A percentile compares a stretch with the other conserved stretches of the same genome.
phyloP scores from a whole-genome alignment of 2,113 vertebrate genomes.

The Lasiurus borealis region DNA sequence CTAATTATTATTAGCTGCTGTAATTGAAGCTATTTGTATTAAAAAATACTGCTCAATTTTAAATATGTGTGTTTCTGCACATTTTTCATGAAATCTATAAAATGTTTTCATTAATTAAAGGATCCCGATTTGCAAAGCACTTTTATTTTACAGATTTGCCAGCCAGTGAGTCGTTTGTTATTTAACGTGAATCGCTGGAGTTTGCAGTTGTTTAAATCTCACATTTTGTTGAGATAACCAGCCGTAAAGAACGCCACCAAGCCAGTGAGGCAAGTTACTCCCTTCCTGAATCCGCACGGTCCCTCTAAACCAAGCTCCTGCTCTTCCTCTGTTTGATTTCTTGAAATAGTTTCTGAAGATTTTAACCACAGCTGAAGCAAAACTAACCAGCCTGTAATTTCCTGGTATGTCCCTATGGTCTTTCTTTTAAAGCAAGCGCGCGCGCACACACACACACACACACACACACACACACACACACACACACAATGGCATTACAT shows the following conservation, averaged over 20 bases:
- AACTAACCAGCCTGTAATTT: slow-evolving; percentile 84
- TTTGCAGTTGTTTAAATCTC: background rate
- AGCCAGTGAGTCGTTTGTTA: background rate
- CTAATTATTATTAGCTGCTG: background rate
- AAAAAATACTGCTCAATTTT: slow-evolving; percentile 38
- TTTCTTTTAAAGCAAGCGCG: slow-evolving; percentile 75
- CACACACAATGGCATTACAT: slow-evolving; percentile 57
- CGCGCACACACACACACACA: slow-evolving; percentile 40
- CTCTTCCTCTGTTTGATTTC: slow-evolving; percentile 79
- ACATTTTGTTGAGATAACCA: slow-evolving; percentile 20
- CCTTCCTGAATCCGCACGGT: slow-evolving; percentile 58
- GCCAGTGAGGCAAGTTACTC: slow-evolving; percentile 72
- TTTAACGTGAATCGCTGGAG: background rate
- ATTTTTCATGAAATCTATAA: slow-evolving; percentile 8
- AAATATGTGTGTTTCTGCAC: background rate
- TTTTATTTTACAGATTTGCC: slow-evolving; percentile 2
- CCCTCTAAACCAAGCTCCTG: slow-evolving; percentile 55
- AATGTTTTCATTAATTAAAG: slow-evolving; percentile 54
- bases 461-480: slow-evolving; percentile 68
- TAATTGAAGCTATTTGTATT: background rate
- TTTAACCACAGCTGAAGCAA: slow-evolving; percentile 82
- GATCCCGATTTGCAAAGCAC: slow-evolving; percentile 24
- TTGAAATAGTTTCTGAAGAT: slow-evolving; percentile 80
- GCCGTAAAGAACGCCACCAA: slow-evolving; percentile 69
- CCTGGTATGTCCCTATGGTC: slow-evolving; percentile 79